Conservation (phyloP, 2,797 vertebrate species). For the Sus cebifrons region DNA sequence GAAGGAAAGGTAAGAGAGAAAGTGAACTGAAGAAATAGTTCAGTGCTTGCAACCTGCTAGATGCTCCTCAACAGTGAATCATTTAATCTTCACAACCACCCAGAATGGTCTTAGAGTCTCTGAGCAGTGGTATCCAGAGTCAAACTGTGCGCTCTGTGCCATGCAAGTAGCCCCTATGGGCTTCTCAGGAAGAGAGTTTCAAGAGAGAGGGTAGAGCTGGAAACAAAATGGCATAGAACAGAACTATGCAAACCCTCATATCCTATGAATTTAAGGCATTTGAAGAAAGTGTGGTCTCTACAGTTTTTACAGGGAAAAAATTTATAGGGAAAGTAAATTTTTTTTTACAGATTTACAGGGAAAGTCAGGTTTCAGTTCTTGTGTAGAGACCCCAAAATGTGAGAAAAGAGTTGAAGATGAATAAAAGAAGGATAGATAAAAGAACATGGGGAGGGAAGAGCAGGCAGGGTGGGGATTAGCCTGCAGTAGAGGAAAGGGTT, state of each 20-base stretch:
- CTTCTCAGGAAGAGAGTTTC: background rate
- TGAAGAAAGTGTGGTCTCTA: background rate
- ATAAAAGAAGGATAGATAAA: background rate
- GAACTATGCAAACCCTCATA: background rate
- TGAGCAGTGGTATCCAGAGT: background rate
- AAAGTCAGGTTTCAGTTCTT: constrained; percentile 33
- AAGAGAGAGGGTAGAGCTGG: background rate
- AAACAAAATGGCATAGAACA: background rate
- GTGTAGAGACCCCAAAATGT: background rate
- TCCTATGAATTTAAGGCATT: background rate
- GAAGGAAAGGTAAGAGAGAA: background rate
- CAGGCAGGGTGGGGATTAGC: background rate
- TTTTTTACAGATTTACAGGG: background rate
- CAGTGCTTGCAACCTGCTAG: background rate
- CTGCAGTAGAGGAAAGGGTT: background rate
- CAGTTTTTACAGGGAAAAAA: background rate
- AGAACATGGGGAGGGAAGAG: background rate
- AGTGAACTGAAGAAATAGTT: background rate
- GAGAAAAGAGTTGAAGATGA: background rate
- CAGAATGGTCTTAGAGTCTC: background rate
- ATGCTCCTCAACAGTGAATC: background rate
- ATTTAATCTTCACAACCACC: background rate
- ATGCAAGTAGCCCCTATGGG: background rate
- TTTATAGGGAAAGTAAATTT: background rate
- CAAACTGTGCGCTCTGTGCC: background rate